A percentile compares a stretch with the other conserved stretches of the same genome.
Evolutionary conservation across 1,140 invertebrate species (phyloP).

Genomic region (Phortica variegata): DNA sequence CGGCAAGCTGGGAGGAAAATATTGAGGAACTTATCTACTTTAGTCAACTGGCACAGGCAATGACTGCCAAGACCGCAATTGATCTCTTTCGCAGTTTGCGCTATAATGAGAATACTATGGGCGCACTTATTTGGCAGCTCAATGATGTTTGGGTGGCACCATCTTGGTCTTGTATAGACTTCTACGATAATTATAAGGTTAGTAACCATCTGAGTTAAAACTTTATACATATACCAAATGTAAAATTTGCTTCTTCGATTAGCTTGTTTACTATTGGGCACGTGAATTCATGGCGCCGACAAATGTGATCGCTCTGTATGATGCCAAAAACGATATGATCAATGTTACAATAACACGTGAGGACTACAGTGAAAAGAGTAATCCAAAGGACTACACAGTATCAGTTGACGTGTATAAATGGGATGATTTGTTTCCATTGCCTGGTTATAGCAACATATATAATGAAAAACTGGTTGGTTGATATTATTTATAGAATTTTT

Average conservation of each 20-base stretch:
- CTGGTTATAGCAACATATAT: no score
- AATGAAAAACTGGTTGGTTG: slow-evolving; percentile 19
- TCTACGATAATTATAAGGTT: slow-evolving; percentile 41
- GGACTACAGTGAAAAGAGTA: slow-evolving; percentile 13
- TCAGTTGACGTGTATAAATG: slow-evolving; percentile 36
- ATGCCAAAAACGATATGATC: slow-evolving; percentile 21
- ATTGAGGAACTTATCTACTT: slow-evolving; percentile 68
- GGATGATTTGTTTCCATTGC: slow-evolving; percentile 29
- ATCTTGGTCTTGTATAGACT: slow-evolving; percentile 90
- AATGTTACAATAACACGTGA: slow-evolving; percentile 37
- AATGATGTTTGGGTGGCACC: slow-evolving; percentile 98
- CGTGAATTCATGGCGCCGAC: slow-evolving; percentile 78
- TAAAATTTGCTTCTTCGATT: no score
- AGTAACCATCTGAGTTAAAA: no score
- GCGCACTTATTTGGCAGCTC: slow-evolving; percentile 97
- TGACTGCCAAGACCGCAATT: slow-evolving; percentile 80
- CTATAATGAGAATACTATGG: slow-evolving; percentile 82
- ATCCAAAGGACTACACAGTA: slow-evolving; percentile 18
- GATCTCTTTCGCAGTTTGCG: slow-evolving; percentile 80
- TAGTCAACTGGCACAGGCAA: slow-evolving; percentile 84
- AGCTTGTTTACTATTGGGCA: slow-evolving; percentile 84
- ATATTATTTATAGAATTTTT: slow-evolving; percentile 11
- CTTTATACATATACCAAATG: not conserved
- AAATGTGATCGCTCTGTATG: slow-evolving; percentile 31
- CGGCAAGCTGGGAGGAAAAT: slow-evolving; percentile 58